Conservation (phyloP, 2,888 invertebrate species). For the Stenodera caucasica region DNA sequence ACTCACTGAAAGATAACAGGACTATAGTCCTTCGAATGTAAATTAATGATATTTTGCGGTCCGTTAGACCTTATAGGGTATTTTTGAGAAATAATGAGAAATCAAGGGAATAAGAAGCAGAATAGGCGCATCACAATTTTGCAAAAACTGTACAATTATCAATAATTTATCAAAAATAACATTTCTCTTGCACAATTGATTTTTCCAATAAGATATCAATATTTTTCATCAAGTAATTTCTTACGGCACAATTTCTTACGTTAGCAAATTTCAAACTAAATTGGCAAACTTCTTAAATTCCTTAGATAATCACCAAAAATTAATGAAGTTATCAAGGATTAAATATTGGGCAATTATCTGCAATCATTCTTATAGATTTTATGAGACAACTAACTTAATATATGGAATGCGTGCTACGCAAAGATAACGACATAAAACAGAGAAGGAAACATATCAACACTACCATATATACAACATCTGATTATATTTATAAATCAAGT, state of each 20-base stretch:
- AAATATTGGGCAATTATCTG: background rate
- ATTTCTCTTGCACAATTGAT: too few relatives aligned
- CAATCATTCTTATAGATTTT: background rate
- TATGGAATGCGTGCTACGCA: background rate
- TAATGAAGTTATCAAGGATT: background rate
- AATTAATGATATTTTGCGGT: background rate
- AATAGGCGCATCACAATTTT: too few relatives aligned
- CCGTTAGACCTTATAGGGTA: background rate
- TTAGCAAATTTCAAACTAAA: too few relatives aligned
- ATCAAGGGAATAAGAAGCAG: too few relatives aligned
- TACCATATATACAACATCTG: background rate
- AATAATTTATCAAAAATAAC: too few relatives aligned
- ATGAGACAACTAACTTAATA: background rate
- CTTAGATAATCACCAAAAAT: background rate
- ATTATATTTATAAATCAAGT: constrained; percentile 1
- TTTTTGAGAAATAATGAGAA: background rate
- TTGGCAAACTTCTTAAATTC: too few relatives aligned
- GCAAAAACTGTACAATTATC: too few relatives aligned
- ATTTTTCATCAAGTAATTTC: too few relatives aligned
- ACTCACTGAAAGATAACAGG: too few relatives aligned
- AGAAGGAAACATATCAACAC: background rate
- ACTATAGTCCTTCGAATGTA: background rate
- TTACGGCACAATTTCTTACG: too few relatives aligned
- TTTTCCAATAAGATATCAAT: too few relatives aligned
- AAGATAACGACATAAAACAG: background rate